Evolutionary conservation across 2,888 invertebrate species (phyloP).

Genomic region (Drosophila pegasa): DNA sequence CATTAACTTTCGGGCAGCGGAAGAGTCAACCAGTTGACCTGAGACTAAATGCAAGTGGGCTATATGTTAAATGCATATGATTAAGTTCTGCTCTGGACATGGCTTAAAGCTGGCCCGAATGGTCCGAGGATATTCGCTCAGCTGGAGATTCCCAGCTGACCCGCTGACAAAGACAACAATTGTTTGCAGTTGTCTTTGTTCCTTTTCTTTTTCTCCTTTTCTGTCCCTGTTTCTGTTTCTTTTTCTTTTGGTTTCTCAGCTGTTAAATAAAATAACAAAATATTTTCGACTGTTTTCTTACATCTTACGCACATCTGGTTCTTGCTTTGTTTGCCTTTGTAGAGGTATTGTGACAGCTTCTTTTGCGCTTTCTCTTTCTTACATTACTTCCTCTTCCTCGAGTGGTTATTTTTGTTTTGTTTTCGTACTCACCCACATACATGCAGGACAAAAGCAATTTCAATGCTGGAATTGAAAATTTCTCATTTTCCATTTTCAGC

Average conservation of each 20-base stretch:
- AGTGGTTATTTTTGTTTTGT: slow-evolving; percentile 11
- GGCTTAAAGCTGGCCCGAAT: neutral
- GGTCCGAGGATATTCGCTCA: neutral
- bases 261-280: slow-evolving; percentile 68
- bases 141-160: neutral
- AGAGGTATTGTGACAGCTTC: slow-evolving; percentile 32
- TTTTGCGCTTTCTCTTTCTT: slow-evolving; percentile 16
- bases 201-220: neutral
- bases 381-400: slow-evolving; percentile 1
- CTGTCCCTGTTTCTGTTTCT: neutral
- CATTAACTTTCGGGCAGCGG: slow-evolving; percentile 18
- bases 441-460: slow-evolving; percentile 92
- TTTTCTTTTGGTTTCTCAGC: slow-evolving; percentile 13
- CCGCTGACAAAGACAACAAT: slow-evolving; percentile 1
- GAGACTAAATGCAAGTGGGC: neutral
- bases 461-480: slow-evolving; percentile 89
- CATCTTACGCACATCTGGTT: slow-evolving; percentile 34
- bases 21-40: slow-evolving; percentile 9
- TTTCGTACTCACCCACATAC: slow-evolving; percentile 88
- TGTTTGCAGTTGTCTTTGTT: slow-evolving; percentile 2
- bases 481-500: slow-evolving; percentile 89
- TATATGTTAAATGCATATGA: slow-evolving; percentile 15
- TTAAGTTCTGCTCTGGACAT: neutral
- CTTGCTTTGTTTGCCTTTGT: slow-evolving; percentile 18
- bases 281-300: slow-evolving; percentile 40